phyloP scores from a whole-genome alignment of 2,888 invertebrate genomes.

The Athetis lepigone region DNA sequence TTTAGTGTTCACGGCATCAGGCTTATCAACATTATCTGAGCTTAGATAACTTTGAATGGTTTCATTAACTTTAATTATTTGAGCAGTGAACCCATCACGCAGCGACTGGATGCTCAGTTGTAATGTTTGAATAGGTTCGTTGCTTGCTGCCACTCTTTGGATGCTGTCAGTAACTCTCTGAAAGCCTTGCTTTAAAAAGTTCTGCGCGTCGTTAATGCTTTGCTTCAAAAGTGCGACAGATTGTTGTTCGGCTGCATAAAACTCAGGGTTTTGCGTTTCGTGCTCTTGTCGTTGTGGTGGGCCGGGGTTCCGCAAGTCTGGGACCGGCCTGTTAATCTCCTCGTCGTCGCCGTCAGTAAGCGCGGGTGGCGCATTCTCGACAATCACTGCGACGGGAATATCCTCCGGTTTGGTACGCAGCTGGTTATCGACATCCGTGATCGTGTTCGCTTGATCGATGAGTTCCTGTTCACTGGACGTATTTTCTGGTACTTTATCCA shows the following conservation, averaged over 20 bases:
- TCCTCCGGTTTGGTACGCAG: conserved; percentile 69
- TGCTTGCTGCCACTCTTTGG: conserved; percentile 71
- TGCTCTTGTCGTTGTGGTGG: conserved; percentile 84
- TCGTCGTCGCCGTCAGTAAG: conserved; percentile 66
- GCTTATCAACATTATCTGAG: conserved; percentile 53
- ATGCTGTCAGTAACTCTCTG: conserved; percentile 76
- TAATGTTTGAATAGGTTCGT: conserved; percentile 73
- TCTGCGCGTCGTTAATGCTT: conserved; percentile 74
- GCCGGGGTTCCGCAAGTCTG: conserved; percentile 82
- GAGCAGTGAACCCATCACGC: conserved; percentile 72
- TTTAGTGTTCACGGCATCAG: conserved; percentile 59
- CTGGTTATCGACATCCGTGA: conserved; percentile 76
- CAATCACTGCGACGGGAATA: conserved; percentile 81
- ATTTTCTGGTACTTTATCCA: conserved; percentile 69
- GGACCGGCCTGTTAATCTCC: conserved; percentile 73
- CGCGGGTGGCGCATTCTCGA: conserved; percentile 69
- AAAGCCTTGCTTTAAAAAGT: conserved; percentile 70
- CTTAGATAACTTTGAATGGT: conserved; percentile 73
- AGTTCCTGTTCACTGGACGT: conserved; percentile 70
- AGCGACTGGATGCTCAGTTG: conserved; percentile 76
- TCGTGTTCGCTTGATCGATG: conserved; percentile 69
- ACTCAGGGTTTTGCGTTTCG: conserved; percentile 83
- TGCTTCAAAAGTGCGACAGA: conserved; percentile 73
- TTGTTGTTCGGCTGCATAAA: conserved; percentile 71
- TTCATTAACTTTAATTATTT: conserved; percentile 78